Percentiles rank a stretch among this genome's conserved stretches.
Conservation (phyloP, 2,888 invertebrate species). For the Caenorhabditis macrosperma region DNA sequence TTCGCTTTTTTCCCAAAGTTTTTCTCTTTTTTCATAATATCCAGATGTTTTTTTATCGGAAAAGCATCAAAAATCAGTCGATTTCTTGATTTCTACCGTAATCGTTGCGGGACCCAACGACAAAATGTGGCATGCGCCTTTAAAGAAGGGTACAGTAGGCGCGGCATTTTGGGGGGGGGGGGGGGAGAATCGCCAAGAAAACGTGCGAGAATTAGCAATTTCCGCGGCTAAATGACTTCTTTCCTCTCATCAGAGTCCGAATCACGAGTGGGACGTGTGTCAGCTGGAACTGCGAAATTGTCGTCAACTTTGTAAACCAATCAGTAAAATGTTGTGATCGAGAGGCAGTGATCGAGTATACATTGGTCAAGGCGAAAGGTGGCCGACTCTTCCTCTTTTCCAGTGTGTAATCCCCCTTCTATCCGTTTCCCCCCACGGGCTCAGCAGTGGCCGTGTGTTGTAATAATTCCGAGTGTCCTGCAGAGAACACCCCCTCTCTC, state of each 20-base stretch:
- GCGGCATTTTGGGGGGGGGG: no score
- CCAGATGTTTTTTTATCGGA: constrained; percentile 20
- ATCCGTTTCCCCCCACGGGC: background rate
- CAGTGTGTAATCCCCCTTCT: background rate
- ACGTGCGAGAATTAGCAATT: no score
- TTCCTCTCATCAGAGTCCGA: background rate
- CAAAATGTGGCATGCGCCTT: no score
- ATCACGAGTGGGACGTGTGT: background rate
- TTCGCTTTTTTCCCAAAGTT: no score
- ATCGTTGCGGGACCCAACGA: no score
- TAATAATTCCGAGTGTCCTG: background rate
- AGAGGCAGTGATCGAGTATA: constrained; percentile 11
- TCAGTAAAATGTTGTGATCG: constrained; percentile 32
- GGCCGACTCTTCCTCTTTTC: background rate
- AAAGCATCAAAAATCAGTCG: no score
- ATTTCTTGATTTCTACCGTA: no score
- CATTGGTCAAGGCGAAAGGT: constrained; percentile 11
- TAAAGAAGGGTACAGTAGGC: no score
- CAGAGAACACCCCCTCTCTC: background rate
- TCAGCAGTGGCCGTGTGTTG: background rate
- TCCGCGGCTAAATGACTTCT: no score
- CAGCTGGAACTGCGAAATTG: background rate
- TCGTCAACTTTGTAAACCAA: background rate
- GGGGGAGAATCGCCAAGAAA: no score
- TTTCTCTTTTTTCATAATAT: background rate